Conservation (phyloP, 2,113 vertebrate genomes). For the Gobius niger region DNA sequence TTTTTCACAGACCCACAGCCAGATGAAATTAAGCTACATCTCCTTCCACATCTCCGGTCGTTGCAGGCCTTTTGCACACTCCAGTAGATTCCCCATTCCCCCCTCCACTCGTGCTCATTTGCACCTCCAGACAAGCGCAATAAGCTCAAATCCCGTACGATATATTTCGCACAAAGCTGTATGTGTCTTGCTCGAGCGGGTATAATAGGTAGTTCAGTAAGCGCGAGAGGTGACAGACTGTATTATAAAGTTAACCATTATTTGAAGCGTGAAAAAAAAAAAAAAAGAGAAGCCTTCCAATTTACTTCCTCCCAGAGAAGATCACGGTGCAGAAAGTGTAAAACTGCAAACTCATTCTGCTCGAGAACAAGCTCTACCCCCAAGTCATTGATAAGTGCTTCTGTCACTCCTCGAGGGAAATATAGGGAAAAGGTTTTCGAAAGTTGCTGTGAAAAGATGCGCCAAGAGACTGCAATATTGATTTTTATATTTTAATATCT, state of each 20-base stretch:
- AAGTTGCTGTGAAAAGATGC: background rate
- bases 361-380: constrained; percentile 8
- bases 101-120: constrained; percentile 5
- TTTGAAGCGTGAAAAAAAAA: constrained; percentile 50
- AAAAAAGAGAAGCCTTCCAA: constrained; percentile 21
- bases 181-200: constrained; percentile 37
- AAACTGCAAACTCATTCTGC: constrained; percentile 40
- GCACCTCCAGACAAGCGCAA: constrained; percentile 20
- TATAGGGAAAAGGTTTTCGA: background rate
- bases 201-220: constrained; percentile 33
- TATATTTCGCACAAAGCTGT: constrained; percentile 3
- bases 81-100: constrained; percentile 23
- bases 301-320: constrained; percentile 45
- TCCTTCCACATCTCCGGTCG: constrained; percentile 42
- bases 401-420: background rate
- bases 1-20: too few relatives aligned
- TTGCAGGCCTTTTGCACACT: background rate
- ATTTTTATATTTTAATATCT: background rate
- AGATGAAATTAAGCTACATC: too few relatives aligned
- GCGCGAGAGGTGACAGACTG: constrained; percentile 32
- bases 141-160: background rate
- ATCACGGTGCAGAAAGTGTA: constrained; percentile 23
- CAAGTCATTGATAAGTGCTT: constrained; percentile 22
- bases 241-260: constrained; percentile 42
- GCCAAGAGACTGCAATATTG: background rate